phyloP scores from a whole-genome alignment of 2,113 vertebrate species.

The Ctenodactylus gundi region DNA sequence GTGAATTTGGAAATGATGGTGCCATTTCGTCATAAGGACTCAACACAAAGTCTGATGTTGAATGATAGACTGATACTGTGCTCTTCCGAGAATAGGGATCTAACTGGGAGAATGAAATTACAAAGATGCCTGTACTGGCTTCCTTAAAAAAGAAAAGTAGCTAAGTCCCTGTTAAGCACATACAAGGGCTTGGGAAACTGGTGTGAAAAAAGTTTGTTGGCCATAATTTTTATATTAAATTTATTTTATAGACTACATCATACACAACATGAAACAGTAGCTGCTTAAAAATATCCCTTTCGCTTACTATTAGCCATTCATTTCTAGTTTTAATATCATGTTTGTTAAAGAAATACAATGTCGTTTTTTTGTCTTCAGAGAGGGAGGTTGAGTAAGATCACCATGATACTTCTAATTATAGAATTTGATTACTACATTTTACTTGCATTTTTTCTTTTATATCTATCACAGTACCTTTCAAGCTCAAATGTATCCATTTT shows the following conservation, averaged over 20 bases:
- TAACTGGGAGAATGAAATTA: not conserved
- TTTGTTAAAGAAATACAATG: not conserved
- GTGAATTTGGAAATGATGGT: slow-evolving; percentile 18
- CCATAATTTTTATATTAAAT: not conserved
- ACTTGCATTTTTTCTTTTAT: not conserved
- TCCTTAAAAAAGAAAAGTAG: not conserved
- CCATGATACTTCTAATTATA: not conserved
- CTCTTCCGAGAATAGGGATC: not conserved
- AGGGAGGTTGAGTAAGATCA: not conserved
- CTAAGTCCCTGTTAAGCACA: not conserved
- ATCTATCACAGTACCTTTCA: not conserved
- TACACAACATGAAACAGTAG: not conserved
- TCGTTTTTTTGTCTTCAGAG: not conserved
- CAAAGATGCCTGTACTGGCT: not conserved
- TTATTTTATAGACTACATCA: not conserved
- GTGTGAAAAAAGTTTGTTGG: not conserved
- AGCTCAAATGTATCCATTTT: not conserved
- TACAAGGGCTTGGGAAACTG: not conserved
- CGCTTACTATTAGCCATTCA: not conserved
- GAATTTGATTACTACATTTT: not conserved
- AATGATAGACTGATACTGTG: not conserved
- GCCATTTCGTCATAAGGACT: not conserved
- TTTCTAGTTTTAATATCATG: not conserved
- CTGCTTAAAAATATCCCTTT: not conserved
- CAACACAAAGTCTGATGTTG: not conserved